Evolutionary conservation across 2,888 invertebrate species (phyloP).

Genomic region (Lasioglossum marginatum): DNA sequence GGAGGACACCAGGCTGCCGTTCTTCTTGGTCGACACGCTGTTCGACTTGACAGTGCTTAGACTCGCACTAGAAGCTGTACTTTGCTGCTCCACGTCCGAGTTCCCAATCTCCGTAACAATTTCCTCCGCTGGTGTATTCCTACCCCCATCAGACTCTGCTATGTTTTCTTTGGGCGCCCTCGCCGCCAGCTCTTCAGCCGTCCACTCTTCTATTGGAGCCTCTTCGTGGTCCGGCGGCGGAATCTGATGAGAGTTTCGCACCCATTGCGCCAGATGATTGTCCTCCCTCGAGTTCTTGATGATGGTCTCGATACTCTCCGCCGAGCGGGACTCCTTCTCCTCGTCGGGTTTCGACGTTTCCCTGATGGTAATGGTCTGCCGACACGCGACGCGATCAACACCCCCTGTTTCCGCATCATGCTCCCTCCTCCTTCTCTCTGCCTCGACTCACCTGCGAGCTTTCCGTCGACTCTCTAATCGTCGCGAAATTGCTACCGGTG

Average conservation of each 20-base stretch:
- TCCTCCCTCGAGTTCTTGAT: conserved; percentile 68
- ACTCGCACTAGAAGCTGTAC: conserved; percentile 82
- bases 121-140: conserved; percentile 74
- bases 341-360: conserved; percentile 61
- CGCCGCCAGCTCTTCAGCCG: conserved; percentile 80
- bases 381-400: not conserved
- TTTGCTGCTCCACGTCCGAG: conserved; percentile 82
- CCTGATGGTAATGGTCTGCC: conserved; percentile 53
- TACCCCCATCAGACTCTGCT: conserved; percentile 33
- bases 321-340: conserved; percentile 69
- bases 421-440: not conserved
- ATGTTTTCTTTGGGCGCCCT: conserved; percentile 76
- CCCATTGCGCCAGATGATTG: conserved; percentile 82
- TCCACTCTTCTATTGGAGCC: conserved; percentile 81
- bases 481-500: conserved; percentile 70
- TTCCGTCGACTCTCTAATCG: conserved; percentile 74
- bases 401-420: conserved; percentile 1
- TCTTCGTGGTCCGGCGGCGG: conserved; percentile 82
- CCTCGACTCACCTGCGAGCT: conserved; percentile 77
- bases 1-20: conserved; percentile 74
- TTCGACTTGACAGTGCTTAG: conserved; percentile 82
- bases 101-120: conserved; percentile 69
- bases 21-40: conserved; percentile 76
- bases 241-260: conserved; percentile 81
- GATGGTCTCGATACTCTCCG: conserved; percentile 73